phyloP scores from a whole-genome alignment of 2,797 vertebrate species.

The Crenuchus spilurus region DNA sequence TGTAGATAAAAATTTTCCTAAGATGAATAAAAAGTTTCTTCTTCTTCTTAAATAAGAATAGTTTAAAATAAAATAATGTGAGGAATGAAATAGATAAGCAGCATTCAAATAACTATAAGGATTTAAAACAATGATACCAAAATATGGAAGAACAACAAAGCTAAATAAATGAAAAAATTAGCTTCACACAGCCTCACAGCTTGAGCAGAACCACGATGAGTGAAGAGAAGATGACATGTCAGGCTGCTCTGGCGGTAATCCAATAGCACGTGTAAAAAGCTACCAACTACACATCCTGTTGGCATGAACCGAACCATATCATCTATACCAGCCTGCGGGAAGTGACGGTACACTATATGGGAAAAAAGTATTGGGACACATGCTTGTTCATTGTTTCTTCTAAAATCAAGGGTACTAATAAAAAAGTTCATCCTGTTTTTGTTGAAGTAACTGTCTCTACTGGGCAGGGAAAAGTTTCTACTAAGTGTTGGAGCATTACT shows the following conservation, averaged over 20 bases:
- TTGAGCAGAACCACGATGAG: neutral
- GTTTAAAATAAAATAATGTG: neutral
- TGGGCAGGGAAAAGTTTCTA: too few relatives aligned
- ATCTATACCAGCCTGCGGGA: neutral
- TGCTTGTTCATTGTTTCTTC: too few relatives aligned
- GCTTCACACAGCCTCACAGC: neutral
- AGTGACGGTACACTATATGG: too few relatives aligned
- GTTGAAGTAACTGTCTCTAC: too few relatives aligned
- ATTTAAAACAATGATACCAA: neutral
- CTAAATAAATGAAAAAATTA: neutral
- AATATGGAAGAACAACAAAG: neutral
- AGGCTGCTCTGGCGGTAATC: constrained; percentile 1
- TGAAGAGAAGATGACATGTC: constrained; percentile 1
- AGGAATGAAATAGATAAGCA: neutral
- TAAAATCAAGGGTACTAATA: too few relatives aligned
- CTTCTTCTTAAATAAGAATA: too few relatives aligned
- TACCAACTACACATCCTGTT: neutral
- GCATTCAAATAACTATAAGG: neutral
- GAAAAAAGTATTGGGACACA: too few relatives aligned
- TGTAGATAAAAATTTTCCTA: too few relatives aligned
- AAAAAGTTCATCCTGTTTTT: too few relatives aligned
- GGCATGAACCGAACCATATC: neutral
- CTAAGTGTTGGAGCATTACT: too few relatives aligned
- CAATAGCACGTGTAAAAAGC: constrained; percentile 11
- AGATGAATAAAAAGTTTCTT: too few relatives aligned